Percentiles rank a stretch among this genome's conserved stretches.
Evolutionary conservation across 1,140 invertebrate species (phyloP).

Genomic region (Epicauta chinensis): DNA sequence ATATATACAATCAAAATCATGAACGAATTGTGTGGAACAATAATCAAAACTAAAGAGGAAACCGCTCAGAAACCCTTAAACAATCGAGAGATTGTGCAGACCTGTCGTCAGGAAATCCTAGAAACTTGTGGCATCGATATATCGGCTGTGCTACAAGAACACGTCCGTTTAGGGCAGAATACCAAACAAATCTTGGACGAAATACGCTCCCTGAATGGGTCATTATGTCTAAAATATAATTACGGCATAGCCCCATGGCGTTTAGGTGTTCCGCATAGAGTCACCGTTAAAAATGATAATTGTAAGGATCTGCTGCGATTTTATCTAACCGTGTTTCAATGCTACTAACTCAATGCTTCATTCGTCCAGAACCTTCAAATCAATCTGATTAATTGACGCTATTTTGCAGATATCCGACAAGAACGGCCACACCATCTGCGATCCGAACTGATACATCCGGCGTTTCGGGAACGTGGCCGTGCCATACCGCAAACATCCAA

Average conservation of each 20-base stretch:
- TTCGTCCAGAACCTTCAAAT: background rate
- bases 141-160: conserved; percentile 57
- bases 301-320: conserved; percentile 23
- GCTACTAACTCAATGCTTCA: conserved; percentile 2
- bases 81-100: conserved; percentile 50
- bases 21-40: conserved; percentile 65
- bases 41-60: conserved; percentile 39
- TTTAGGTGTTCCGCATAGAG: conserved; percentile 53
- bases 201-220: conserved; percentile 63
- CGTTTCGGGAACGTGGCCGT: conserved; percentile 75
- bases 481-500: conserved; percentile 62
- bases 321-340: background rate
- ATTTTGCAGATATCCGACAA: conserved; percentile 60
- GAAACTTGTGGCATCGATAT: conserved; percentile 68
- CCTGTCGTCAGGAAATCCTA: conserved; percentile 63
- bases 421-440: conserved; percentile 72
- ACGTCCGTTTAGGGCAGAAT: conserved; percentile 57
- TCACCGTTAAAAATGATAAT: conserved; percentile 24
- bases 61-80: conserved; percentile 24
- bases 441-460: conserved; percentile 73
- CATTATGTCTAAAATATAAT: conserved; percentile 64
- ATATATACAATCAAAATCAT: conserved; percentile 65
- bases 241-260: conserved; percentile 63
- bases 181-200: conserved; percentile 63
- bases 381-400: background rate